Conservation (phyloP, 2,888 invertebrate species). For the Netelia fuscicornis region DNA sequence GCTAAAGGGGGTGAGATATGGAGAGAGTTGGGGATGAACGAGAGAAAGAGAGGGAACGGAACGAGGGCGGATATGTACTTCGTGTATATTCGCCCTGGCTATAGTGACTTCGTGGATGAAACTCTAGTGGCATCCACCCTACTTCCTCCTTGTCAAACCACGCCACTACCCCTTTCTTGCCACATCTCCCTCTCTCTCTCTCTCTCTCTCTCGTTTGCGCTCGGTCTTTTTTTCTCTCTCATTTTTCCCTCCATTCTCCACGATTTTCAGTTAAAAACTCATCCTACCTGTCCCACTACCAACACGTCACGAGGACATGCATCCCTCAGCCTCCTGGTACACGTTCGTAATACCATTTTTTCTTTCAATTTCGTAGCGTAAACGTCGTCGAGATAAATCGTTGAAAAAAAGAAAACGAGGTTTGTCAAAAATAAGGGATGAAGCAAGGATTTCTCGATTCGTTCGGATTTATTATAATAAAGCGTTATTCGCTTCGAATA, state of each 20-base stretch:
- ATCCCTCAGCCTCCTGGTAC: background rate
- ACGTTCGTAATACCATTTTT: constrained; percentile 19
- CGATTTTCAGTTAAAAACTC: constrained; percentile 62
- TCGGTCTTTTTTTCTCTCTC: background rate
- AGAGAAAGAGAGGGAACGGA: background rate
- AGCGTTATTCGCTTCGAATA: no score
- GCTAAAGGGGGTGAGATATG: constrained; percentile 13
- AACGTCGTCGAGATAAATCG: background rate
- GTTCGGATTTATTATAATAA: no score
- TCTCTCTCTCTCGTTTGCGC: no score
- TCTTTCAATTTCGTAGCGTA: background rate
- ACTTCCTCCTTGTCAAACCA: constrained; percentile 40
- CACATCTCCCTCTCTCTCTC: background rate
- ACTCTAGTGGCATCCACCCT: constrained; percentile 46
- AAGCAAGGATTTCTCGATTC: no score
- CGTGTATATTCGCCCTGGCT: constrained; percentile 28
- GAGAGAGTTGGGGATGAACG: background rate
- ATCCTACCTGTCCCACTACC: constrained; percentile 41
- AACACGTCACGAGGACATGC: constrained; percentile 24
- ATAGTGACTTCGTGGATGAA: constrained; percentile 52
- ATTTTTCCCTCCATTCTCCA: constrained; percentile 30
- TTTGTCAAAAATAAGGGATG: background rate
- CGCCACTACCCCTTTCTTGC: constrained; percentile 37
- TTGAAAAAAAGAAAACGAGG: background rate
- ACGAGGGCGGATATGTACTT: constrained; percentile 35